Conservation (phyloP, 2,797 vertebrate genomes). For the Hemibagrus guttatus region DNA sequence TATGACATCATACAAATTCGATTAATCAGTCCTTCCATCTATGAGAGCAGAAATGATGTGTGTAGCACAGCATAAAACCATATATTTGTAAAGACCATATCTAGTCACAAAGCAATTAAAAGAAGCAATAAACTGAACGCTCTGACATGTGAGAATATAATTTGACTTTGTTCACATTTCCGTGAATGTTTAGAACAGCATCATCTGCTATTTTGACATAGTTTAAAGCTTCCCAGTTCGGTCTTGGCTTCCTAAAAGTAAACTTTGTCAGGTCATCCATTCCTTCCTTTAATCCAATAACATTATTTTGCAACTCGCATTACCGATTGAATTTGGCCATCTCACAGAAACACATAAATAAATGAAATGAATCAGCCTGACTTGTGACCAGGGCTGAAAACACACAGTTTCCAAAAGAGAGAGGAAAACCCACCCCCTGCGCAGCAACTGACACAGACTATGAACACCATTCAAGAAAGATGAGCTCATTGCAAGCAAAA, state of each 20-base stretch:
- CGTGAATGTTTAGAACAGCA: background rate
- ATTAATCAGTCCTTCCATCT: conserved; percentile 15
- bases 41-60: background rate
- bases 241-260: conserved; percentile 58
- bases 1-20: background rate
- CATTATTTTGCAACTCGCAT: conserved; percentile 57
- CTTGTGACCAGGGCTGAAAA: conserved; percentile 38
- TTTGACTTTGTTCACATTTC: conserved; percentile 18
- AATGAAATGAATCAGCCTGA: conserved; percentile 56
- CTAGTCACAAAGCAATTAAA: background rate
- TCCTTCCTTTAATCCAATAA: conserved; percentile 58
- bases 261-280: conserved; percentile 54
- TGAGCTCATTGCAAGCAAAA: conserved; percentile 51
- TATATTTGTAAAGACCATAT: background rate
- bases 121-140: background rate
- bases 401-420: conserved; percentile 31
- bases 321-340: conserved; percentile 61
- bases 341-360: conserved; percentile 59
- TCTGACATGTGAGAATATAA: background rate
- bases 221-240: conserved; percentile 53
- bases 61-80: background rate
- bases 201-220: conserved; percentile 42
- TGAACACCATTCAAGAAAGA: conserved; percentile 53
- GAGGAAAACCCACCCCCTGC: conserved; percentile 51
- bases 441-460: conserved; percentile 55